These are phyloP conservation scores for Rhabdornis inornatus DNA, from an alignment of 2,113 vertebrate genomes.

Conservation along the genomic window DNA sequence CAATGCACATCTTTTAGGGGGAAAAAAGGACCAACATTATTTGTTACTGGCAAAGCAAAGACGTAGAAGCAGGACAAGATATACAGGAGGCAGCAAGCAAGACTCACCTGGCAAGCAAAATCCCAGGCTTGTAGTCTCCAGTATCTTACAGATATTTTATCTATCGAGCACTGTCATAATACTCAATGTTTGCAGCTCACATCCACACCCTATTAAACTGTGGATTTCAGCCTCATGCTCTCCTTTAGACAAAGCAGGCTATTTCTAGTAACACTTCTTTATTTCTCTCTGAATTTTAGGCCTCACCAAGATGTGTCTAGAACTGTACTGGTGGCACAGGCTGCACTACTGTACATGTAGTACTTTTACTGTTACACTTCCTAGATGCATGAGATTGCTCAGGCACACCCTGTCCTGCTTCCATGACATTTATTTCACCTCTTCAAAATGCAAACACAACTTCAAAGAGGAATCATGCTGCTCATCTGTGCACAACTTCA, in stretches of 20 bases:
- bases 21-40: background rate
- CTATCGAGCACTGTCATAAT: background rate
- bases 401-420: background rate
- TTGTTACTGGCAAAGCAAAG: background rate
- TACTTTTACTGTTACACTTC: background rate
- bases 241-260: background rate
- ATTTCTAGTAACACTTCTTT: background rate
- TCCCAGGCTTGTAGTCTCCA: background rate
- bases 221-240: background rate
- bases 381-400: background rate
- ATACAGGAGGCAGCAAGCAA: background rate
- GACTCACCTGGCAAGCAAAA: background rate
- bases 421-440: background rate
- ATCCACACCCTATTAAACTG: background rate
- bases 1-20: background rate
- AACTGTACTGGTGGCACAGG: rapidly evolving
- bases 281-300: background rate
- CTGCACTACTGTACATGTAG: background rate
- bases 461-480: background rate
- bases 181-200: background rate
- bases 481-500: background rate
- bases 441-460: background rate
- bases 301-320: background rate
- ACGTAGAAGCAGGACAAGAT: background rate
- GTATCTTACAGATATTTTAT: background rate